These are phyloP conservation scores for Polia nebulosa DNA, from an alignment of 2,888 invertebrate species.

Conservation along the genomic window DNA sequence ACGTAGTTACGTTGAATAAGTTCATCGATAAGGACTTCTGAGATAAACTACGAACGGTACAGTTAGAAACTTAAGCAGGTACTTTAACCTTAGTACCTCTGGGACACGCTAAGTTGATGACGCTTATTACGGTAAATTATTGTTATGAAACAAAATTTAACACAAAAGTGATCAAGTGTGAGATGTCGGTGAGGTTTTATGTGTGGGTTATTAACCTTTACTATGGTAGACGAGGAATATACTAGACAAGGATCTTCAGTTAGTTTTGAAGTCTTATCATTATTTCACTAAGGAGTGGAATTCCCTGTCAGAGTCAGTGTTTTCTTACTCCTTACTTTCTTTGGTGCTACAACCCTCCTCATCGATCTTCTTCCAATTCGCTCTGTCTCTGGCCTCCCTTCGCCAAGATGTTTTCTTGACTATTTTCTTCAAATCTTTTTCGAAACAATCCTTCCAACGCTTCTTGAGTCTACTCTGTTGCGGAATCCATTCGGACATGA, in stretches of 20 bases:
- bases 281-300: too few species aligned
- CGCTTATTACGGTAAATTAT: constrained; percentile 48
- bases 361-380: too few species aligned
- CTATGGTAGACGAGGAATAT: background rate
- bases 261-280: too few species aligned
- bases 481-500: too few species aligned
- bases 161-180: constrained; percentile 39
- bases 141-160: constrained; percentile 53
- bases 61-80: constrained; percentile 49
- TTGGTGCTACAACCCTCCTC: too few species aligned
- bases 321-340: too few species aligned
- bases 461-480: too few species aligned
- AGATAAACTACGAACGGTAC: constrained; percentile 52
- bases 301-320: too few species aligned
- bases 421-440: too few species aligned
- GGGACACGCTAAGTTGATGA: constrained; percentile 50
- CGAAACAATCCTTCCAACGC: too few species aligned
- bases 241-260: background rate
- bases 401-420: too few species aligned
- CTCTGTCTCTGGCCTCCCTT: too few species aligned
- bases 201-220: constrained; percentile 10
- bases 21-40: constrained; percentile 44
- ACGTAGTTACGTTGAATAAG: constrained; percentile 48
- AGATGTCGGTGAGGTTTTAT: constrained; percentile 31
- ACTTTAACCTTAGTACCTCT: constrained; percentile 49